A percentile compares a stretch with the other conserved stretches of the same genome.
Conservation (phyloP, 2,797 vertebrate genomes). For the Vespertilio murinus region DNA sequence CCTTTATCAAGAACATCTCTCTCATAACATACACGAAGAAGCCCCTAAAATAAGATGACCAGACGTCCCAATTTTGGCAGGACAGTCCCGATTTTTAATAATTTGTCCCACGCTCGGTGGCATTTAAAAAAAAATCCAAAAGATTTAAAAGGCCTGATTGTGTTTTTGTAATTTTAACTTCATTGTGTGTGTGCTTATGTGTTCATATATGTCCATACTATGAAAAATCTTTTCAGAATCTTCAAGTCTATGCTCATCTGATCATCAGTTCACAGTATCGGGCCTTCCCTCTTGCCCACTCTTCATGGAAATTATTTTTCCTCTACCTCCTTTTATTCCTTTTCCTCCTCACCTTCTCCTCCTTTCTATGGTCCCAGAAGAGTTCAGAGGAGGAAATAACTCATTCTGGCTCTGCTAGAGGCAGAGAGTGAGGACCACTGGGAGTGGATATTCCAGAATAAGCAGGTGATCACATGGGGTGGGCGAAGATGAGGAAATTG, state of each 20-base stretch:
- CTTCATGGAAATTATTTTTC: neutral
- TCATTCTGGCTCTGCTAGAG: neutral
- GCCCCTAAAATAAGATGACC: neutral
- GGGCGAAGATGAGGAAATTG: neutral
- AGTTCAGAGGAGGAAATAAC: neutral
- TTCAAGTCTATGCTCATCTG: neutral
- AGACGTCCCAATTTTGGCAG: no score
- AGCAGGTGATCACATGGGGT: neutral
- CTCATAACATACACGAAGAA: neutral
- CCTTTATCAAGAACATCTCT: neutral
- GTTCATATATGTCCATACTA: accelerated
- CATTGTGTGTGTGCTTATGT: neutral
- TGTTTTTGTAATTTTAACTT: neutral
- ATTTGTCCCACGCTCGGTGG: no score
- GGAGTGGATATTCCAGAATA: neutral
- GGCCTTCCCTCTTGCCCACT: neutral
- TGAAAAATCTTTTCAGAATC: neutral
- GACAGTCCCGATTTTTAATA: no score
- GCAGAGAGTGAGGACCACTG: neutral
- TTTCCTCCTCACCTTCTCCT: neutral
- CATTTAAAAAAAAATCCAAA: no score
- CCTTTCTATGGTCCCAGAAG: neutral
- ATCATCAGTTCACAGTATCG: neutral
- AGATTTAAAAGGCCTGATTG: neutral
- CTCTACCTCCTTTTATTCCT: neutral